phyloP scores from a whole-genome alignment of 2,888 invertebrate species.

The Zygothrica quintamaculata region DNA sequence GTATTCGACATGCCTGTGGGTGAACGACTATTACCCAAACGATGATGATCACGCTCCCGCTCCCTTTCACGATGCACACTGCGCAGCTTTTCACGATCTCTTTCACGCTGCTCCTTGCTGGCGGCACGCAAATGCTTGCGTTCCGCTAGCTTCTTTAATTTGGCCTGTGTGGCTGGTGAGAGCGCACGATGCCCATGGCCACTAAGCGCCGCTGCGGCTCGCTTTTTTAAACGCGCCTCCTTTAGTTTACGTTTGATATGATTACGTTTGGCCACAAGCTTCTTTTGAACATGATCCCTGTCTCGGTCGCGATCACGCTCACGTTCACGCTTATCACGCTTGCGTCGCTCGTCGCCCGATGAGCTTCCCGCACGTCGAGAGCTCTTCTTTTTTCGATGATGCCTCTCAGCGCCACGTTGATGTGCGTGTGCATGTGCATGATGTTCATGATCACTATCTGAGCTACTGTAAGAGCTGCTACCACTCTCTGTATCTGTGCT shows the following conservation, averaged over 20 bases:
- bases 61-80: constrained; percentile 81
- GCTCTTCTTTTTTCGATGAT: constrained; percentile 85
- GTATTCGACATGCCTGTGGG: constrained; percentile 70
- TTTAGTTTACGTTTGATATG: constrained; percentile 83
- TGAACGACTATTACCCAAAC: constrained; percentile 79
- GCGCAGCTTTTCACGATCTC: constrained; percentile 85
- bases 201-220: constrained; percentile 76
- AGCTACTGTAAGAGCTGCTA: constrained; percentile 83
- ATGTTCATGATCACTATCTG: constrained; percentile 75
- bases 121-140: constrained; percentile 81
- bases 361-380: constrained; percentile 85
- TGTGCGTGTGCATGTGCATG: constrained; percentile 55
- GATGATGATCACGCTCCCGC: constrained; percentile 85
- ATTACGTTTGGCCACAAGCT: constrained; percentile 83
- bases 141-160: constrained; percentile 82
- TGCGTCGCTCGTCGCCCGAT: constrained; percentile 86
- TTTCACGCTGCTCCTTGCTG: constrained; percentile 81
- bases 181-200: constrained; percentile 80
- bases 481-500: constrained; percentile 82
- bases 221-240: constrained; percentile 83
- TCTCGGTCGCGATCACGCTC: constrained; percentile 57
- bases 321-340: constrained; percentile 81
- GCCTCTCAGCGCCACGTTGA: constrained; percentile 61
- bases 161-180: constrained; percentile 82
- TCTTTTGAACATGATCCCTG: constrained; percentile 83